Conservation (phyloP, 2,797 vertebrate species). For the Gymnoscopelus microlampas region DNA sequence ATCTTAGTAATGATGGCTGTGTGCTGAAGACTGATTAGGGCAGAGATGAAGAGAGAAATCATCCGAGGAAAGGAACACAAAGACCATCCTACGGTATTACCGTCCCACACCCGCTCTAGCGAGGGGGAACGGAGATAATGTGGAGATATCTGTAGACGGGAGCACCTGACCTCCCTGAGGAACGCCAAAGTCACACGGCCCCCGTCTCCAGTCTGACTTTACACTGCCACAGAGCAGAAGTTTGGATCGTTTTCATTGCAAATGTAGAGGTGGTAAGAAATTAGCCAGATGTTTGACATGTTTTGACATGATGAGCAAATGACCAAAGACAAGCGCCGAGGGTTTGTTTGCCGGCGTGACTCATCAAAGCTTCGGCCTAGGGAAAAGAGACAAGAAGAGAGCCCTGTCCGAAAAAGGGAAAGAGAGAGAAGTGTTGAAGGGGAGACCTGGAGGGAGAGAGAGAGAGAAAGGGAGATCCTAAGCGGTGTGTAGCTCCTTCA, state of each 20-base stretch:
- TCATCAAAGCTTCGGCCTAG: conserved; percentile 4
- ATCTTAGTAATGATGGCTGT: conserved; percentile 63
- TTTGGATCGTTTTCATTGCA: neutral
- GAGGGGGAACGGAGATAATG: conserved; percentile 37
- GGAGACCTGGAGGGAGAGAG: conserved; percentile 9
- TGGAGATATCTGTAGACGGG: conserved; percentile 37
- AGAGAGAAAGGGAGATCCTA: conserved; percentile 19
- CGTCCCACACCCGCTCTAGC: conserved; percentile 33
- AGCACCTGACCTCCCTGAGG: conserved; percentile 38
- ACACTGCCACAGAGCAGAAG: conserved; percentile 8
- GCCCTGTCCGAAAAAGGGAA: neutral
- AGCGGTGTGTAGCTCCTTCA: conserved; percentile 45
- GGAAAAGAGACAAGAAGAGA: conserved; percentile 1
- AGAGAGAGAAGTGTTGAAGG: conserved; percentile 17
- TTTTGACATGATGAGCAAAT: too few relatives aligned
- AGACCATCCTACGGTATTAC: conserved; percentile 49
- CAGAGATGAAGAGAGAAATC: conserved; percentile 59
- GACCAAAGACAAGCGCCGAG: neutral
- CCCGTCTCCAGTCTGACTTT: conserved; percentile 15
- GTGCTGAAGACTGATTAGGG: conserved; percentile 56
- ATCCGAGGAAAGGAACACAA: conserved; percentile 42
- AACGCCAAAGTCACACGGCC: conserved; percentile 38
- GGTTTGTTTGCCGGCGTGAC: neutral
- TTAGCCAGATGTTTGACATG: neutral
- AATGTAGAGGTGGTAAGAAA: neutral